phyloP scores from a whole-genome alignment of 2,888 invertebrate species.

The Hypsopygia costalis region DNA sequence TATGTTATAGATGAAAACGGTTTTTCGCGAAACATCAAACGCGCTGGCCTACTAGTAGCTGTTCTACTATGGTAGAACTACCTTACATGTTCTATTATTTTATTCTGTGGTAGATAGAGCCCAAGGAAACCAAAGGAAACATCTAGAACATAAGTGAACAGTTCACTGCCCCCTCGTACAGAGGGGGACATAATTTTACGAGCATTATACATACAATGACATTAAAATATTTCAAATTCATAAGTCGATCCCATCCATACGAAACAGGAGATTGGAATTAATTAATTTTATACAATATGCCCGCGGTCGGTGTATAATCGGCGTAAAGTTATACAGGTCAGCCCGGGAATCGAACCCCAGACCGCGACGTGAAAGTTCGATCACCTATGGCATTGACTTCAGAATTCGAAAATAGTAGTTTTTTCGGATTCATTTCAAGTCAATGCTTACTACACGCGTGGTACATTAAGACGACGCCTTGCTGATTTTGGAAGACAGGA shows the following conservation, averaged over 20 bases:
- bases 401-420: no score
- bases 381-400: constrained; percentile 37
- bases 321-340: constrained; percentile 32
- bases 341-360: constrained; percentile 32
- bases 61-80: no score
- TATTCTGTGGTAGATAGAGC: no score
- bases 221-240: constrained; percentile 13
- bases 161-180: constrained; percentile 3
- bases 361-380: constrained; percentile 30
- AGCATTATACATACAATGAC: constrained; percentile 8
- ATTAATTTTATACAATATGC: constrained; percentile 16
- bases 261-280: constrained; percentile 17
- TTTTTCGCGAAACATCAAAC: no score
- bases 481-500: no score
- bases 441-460: constrained; percentile 7
- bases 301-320: constrained; percentile 26
- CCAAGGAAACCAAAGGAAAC: background rate
- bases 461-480: no score
- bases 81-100: no score
- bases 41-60: no score
- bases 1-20: no score
- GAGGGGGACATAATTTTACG: constrained; percentile 2
- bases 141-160: constrained; percentile 1
- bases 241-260: constrained; percentile 17
- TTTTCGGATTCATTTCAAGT: background rate